Percentiles rank a stretch among this genome's conserved stretches.
These are phyloP conservation scores for Anomalospiza imberbis DNA, from an alignment of 2,797 vertebrate species.

Conservation along the genomic window DNA sequence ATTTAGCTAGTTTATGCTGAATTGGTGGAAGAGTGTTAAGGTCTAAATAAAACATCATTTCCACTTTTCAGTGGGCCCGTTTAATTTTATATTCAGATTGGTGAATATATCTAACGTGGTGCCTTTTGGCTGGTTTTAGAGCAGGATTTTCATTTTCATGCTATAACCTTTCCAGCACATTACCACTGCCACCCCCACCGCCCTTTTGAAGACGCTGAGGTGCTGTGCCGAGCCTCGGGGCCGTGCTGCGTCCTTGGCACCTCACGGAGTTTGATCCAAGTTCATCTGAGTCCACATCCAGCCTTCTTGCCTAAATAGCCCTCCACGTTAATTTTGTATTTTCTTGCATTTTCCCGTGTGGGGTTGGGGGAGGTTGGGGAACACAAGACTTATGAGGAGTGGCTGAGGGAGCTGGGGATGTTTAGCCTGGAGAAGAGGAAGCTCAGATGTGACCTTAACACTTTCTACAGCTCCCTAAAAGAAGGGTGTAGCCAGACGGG, in stretches of 20 bases:
- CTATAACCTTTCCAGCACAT: accelerated
- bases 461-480: neutral
- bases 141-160: neutral
- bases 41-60: neutral
- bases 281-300: accelerated
- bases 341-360: accelerated
- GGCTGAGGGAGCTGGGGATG: neutral
- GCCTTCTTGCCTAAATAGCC: neutral
- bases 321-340: accelerated
- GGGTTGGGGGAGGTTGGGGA: neutral
- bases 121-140: neutral
- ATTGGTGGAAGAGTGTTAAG: neutral
- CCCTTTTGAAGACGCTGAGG: neutral
- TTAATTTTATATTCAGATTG: neutral
- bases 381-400: neutral
- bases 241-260: neutral
- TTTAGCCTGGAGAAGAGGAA: neutral
- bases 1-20: neutral
- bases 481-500: neutral
- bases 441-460: neutral
- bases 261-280: accelerated
- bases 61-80: neutral
- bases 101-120: accelerated
- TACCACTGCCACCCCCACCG: accelerated
- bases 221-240: accelerated